phyloP scores from a whole-genome alignment of 1,140 invertebrate species.

The Spodoptera frugiperda region DNA sequence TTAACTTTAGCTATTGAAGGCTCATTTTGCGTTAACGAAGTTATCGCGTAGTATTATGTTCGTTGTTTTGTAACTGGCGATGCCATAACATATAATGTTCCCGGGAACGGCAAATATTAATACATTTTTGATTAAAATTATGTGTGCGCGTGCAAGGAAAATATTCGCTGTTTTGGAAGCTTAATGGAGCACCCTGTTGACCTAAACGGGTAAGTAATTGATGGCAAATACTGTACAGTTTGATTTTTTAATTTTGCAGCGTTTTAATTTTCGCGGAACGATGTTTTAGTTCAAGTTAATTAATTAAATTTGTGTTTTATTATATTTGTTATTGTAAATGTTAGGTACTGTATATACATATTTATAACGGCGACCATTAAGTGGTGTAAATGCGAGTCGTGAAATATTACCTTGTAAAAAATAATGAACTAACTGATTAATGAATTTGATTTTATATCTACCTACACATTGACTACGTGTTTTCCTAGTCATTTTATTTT shows the following conservation, averaged over 20 bases:
- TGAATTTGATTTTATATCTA: no score
- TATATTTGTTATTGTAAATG: no score
- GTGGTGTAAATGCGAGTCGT: no score
- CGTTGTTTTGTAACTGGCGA: constrained; percentile 42
- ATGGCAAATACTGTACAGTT: constrained; percentile 18
- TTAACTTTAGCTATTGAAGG: constrained; percentile 75
- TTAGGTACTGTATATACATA: no score
- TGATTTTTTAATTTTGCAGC: not conserved
- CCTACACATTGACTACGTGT: no score
- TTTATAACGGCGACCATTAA: no score
- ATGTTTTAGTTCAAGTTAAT: no score
- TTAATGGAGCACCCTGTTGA: constrained; percentile 23
- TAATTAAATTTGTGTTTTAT: no score
- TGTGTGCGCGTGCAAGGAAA: constrained; percentile 16
- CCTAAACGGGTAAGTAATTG: constrained; percentile 30
- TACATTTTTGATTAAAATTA: constrained; percentile 48
- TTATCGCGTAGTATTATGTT: constrained; percentile 59
- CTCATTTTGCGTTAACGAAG: constrained; percentile 71
- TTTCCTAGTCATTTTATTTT: no score
- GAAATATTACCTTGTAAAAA: no score
- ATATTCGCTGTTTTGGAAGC: constrained; percentile 19
- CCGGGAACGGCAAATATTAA: constrained; percentile 36
- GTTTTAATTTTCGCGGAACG: no score
- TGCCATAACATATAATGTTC: constrained; percentile 43
- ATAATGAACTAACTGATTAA: no score